Evolutionary conservation across 1,140 invertebrate species (phyloP).

Genomic region (Psilanteris sp.): DNA sequence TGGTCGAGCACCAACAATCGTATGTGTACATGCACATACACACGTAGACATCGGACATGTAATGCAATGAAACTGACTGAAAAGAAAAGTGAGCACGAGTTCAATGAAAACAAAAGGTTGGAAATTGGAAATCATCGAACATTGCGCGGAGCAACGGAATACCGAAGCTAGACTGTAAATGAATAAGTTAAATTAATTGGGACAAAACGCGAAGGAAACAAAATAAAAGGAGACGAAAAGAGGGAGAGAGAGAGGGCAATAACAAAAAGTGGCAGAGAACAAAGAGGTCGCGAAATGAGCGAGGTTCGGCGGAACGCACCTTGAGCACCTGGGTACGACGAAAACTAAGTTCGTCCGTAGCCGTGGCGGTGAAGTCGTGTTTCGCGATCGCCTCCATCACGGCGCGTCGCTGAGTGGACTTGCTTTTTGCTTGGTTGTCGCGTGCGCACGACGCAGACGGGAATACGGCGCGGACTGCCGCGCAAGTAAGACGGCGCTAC

Average conservation of each 20-base stretch:
- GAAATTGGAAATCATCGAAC: not conserved
- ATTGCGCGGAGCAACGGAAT: no score
- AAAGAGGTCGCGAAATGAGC: slow-evolving; percentile 24
- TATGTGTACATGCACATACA: no score
- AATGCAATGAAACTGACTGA: slow-evolving; percentile 11
- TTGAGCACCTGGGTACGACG: slow-evolving; percentile 95
- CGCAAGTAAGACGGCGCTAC: slow-evolving; percentile 12
- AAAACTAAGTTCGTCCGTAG: slow-evolving; percentile 99
- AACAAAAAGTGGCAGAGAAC: slow-evolving; percentile 28
- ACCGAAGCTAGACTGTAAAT: no score
- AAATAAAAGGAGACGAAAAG: not conserved
- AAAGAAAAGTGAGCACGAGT: slow-evolving; percentile 3
- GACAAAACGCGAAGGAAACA: not conserved
- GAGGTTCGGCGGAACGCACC: slow-evolving; percentile 81
- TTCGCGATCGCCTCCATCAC: slow-evolving; percentile 98
- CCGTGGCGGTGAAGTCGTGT: slow-evolving; percentile 98
- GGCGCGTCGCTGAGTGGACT: slow-evolving; percentile 46
- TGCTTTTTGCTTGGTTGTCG: slow-evolving; percentile 31
- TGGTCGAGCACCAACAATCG: no score
- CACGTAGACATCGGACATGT: not conserved
- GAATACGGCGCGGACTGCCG: not conserved
- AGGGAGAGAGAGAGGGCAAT: slow-evolving; percentile 5
- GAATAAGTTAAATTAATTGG: no score
- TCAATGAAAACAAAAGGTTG: not conserved
- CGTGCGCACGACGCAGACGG: slow-evolving; percentile 7